Evolutionary conservation across 2,113 vertebrate species (phyloP), one percentile per base, ranked within the genome.

Genomic region (Coreoperca whiteheadi): DNA sequence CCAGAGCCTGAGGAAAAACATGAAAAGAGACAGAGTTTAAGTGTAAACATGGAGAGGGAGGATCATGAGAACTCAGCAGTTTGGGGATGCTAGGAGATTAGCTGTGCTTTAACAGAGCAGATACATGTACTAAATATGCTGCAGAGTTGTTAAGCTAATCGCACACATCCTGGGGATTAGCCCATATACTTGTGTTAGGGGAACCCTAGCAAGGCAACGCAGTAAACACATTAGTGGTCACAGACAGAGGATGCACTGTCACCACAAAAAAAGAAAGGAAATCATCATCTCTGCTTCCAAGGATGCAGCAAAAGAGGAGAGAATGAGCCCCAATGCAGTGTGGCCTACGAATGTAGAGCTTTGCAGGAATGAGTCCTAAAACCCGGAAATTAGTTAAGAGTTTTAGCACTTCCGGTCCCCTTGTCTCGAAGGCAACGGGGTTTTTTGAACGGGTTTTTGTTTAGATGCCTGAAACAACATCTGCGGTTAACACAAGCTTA

Each of bases 121-220:
- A 91, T 87, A 90, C 91, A 88, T 89, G 90, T 65, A 87, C 80
- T 87, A 83, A 92, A 92, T 84, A 70, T 82, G 85, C 87, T 82
- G 78, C 79, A 73, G 84, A 81, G 84, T 88, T 84, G 88, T 91
- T 92, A 87, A 88, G 67, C 72, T 93, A 93, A 92, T 92, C 87
- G 59, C 90, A 89, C 83, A 80, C 89, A 86, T 91, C 84, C 87
- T 77, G 69, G 54, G 91, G 94, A 94, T 94, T 93, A 94, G 89
- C 83, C 79, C 74, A 53, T 70, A 88, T 82, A 79, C 85, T 89
- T 67, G 64, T 75, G 82, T 82, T 77, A 41, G 59, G 73, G 84
- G 57, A 87, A 90, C 61, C 74, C 74, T 21, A 4, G 71, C 79
- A 81, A 91, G 63, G 21, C 81, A 69, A 63, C 2, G 11, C 68